Evolutionary conservation across 1,140 invertebrate genomes (phyloP), one percentile per base, ranked within the genome.

Genomic region (Drosophila suzukii): DNA sequence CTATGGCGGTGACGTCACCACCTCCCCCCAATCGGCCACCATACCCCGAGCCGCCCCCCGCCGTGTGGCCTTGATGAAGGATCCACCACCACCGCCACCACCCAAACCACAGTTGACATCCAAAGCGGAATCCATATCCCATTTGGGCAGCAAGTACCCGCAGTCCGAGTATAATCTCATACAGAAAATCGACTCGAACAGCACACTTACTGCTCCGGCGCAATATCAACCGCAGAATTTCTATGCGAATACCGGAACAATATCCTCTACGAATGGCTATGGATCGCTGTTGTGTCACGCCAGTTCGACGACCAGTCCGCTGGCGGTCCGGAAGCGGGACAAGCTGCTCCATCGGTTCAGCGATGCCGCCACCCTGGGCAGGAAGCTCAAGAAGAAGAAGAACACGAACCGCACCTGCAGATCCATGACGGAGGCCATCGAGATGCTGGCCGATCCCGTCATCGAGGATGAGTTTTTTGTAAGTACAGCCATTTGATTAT

Each of bases 381-480:
- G 90, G 30, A 91, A 91, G 51, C 72, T 91, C 24, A 92, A 92
- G 60, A 91, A 92, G 49, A 92, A 92, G 74, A 91, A 91, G 75
- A 91, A 92, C 60, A 92, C 81, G 15, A 92, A 91, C 60, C 83
- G 91, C 67, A 91, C 88, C 53, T 92, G 90, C 61, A 83, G 86
- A 49, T 92, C 91, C 34, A 92, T 92, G 91, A 91, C 91, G 3
- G 91, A 92, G 55, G 78, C 91, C 71, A 91, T 92, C n/a, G 91
- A 92, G 72, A 90, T 92, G 88, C 85, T 92, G 5, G 91, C 90
- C 27, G 91, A 92, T 89, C 91, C 91, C 15, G 91, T 92, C 27
- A 91, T 91, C 53, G 91, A 92, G 74, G 91, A 92, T 89, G 90
- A 91, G 58, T 92, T 92, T 75, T 92, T 92, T 62, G 91, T 92